Percentiles rank a stretch among this genome's conserved stretches.
phyloP scores from a whole-genome alignment of 2,888 invertebrate species.

The Brachypalpus laphriformis region DNA sequence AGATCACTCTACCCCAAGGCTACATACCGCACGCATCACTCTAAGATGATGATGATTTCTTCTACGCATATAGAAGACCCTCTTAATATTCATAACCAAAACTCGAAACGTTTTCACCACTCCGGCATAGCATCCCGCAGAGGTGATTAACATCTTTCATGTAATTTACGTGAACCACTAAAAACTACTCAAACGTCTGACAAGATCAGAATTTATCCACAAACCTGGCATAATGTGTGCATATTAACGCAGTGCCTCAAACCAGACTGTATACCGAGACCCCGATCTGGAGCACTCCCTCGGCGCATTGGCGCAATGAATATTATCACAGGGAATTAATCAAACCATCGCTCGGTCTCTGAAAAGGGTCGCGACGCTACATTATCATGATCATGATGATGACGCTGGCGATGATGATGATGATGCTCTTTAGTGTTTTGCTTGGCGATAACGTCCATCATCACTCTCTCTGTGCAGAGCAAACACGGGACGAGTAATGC shows the following conservation, averaged over 20 bases:
- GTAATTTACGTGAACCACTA: constrained; percentile 53
- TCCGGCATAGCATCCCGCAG: constrained; percentile 5
- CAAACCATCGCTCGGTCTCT: constrained; percentile 28
- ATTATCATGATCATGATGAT: constrained; percentile 48
- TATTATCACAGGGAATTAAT: constrained; percentile 61
- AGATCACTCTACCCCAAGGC: constrained; percentile 38
- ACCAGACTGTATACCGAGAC: constrained; percentile 1
- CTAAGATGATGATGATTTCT: neutral
- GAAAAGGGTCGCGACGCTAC: constrained; percentile 33
- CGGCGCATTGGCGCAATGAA: constrained; percentile 45
- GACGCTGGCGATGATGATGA: constrained; percentile 56
- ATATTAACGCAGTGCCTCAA: constrained; percentile 48
- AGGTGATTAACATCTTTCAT: constrained; percentile 50
- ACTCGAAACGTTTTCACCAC: constrained; percentile 47
- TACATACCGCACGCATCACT: constrained; percentile 30
- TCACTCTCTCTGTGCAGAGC: constrained; percentile 14
- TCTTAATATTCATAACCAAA: constrained; percentile 54
- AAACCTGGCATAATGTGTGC: constrained; percentile 66
- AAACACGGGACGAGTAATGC: constrained; percentile 38
- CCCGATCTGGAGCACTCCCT: constrained; percentile 66
- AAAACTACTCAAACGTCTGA: constrained; percentile 30
- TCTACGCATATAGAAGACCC: constrained; percentile 1
- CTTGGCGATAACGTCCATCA: constrained; percentile 59
- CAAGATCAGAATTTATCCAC: constrained; percentile 66
- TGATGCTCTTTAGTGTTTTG: constrained; percentile 68